Evolutionary conservation across 35 echinoderm and acorn worm genomes (phyloP).

Genomic region (Apostichopus californicus): DNA sequence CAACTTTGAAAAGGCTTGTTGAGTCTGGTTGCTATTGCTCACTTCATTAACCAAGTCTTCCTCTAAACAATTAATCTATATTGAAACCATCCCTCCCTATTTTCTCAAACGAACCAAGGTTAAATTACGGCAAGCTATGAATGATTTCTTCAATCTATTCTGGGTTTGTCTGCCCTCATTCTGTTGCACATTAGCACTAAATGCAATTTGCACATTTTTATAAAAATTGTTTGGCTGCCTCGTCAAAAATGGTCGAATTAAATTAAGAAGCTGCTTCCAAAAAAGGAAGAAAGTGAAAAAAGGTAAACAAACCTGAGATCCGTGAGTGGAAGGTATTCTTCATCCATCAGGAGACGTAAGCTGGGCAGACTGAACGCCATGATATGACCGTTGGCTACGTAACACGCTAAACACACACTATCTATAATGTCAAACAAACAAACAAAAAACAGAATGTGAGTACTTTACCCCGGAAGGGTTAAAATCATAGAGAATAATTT

Average conservation of each 20-base stretch:
- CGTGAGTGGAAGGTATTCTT: slow-evolving; percentile 98
- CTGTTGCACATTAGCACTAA: no score
- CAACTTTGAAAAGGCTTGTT: no score
- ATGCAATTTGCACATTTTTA: no score
- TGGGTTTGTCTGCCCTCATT: no score
- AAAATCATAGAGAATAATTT: neutral
- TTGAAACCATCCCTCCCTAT: no score
- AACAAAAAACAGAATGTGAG: neutral
- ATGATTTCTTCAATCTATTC: no score
- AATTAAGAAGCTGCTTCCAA: neutral
- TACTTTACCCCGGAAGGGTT: neutral
- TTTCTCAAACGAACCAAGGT: no score
- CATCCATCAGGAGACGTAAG: slow-evolving; percentile 87
- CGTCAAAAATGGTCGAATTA: neutral
- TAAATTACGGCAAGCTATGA: neutral
- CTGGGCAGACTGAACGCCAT: slow-evolving; percentile 96
- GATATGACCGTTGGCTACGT: slow-evolving; percentile 96
- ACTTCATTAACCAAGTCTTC: no score
- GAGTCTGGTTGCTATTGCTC: no score
- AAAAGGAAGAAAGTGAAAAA: neutral
- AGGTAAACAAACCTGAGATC: slow-evolving; percentile 75
- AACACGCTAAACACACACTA: slow-evolving; percentile 95
- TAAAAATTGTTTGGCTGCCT: no score
- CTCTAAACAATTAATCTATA: no score
- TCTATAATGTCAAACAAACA: slow-evolving; percentile 52